A percentile compares a stretch with the other conserved stretches of the same genome.
phyloP scores from a whole-genome alignment of 2,888 invertebrate species.

The Tinea semifulvella region DNA sequence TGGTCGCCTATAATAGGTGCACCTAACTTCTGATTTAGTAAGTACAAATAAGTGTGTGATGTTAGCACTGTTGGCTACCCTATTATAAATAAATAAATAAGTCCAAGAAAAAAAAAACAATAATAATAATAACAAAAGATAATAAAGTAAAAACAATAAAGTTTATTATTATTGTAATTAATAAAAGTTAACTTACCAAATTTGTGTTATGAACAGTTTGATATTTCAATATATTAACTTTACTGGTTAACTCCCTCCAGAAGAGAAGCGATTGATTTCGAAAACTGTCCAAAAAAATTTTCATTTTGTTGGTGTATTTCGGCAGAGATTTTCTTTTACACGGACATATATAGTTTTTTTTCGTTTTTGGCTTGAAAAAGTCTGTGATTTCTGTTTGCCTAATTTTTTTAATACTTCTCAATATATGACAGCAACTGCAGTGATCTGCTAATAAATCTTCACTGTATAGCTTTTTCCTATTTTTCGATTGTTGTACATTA shows the following conservation, averaged over 20 bases:
- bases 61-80: no score
- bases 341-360: slow-evolving; percentile 26
- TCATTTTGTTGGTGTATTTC: slow-evolving; percentile 37
- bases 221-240: neutral
- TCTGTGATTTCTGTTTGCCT: slow-evolving; percentile 40
- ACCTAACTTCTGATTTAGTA: no score
- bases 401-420: slow-evolving; percentile 33
- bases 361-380: slow-evolving; percentile 30
- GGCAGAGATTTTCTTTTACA: slow-evolving; percentile 34
- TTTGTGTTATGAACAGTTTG: neutral
- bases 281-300: slow-evolving; percentile 32
- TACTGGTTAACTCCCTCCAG: slow-evolving; percentile 24
- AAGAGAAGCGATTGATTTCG: slow-evolving; percentile 26
- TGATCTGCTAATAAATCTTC: slow-evolving; percentile 23
- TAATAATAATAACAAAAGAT: no score
- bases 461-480: no score
- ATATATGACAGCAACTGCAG: slow-evolving; percentile 39
- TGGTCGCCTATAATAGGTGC: no score
- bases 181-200: slow-evolving; percentile 22
- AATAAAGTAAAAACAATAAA: no score
- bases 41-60: no score
- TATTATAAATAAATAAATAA: no score
- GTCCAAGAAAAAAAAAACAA: no score
- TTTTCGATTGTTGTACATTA: no score
- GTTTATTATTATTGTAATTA: no score